Base-by-base conservation (phyloP, 2,113 vertebrate genomes). In the Petroica traversi region DNA sequence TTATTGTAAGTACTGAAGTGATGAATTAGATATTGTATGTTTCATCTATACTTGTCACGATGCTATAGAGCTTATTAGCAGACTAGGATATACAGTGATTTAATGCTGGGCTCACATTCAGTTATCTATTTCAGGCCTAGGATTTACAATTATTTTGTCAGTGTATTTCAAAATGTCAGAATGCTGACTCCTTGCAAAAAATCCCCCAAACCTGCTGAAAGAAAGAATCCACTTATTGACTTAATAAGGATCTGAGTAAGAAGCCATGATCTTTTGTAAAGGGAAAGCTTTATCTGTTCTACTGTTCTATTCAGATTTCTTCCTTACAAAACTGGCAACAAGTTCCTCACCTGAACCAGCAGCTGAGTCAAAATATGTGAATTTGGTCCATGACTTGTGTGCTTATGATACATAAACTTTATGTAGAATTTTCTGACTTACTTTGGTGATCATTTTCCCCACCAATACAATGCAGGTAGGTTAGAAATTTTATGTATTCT, bases 1-100 rank as follows among this genome's bases (percentile, higher is more conserved):
- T 97, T 96, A 92, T 93, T 87, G 59, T 90, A 92, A 94, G 89
- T 76, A 80, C 88, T 59, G 89, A 59, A 89, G 58, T 11, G 0
- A 94, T 89, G 80, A 96, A 96, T 97, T 94, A 72, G 76, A 68
- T 62, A 20, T 85, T 95, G 34, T 41, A 51, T 83, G 23, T 95
- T 95, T 95, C 85, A 93, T 96, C 91, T 91, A 12, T 92, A 85
- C 73, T 92, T 94, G 93, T 95, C 93, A 92, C 28, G 40, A n/a
- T 73, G 66, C 22, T 90, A 51, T 33, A 71, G 63, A 96, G 74
- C 83, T 97, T 93, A 85, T 95, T 96, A 94, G 54, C 40, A 59
- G 68, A 45, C 57, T 83, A 76, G 79, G 62, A 87, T 87, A 62
- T 51, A 62, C 55, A 92, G 8, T 73, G 71, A 94, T 95, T 97